These are phyloP conservation scores for Stichopus chloronotus DNA, from an alignment of 35 echinoderm and acorn worm genomes.

Conservation along the genomic window DNA sequence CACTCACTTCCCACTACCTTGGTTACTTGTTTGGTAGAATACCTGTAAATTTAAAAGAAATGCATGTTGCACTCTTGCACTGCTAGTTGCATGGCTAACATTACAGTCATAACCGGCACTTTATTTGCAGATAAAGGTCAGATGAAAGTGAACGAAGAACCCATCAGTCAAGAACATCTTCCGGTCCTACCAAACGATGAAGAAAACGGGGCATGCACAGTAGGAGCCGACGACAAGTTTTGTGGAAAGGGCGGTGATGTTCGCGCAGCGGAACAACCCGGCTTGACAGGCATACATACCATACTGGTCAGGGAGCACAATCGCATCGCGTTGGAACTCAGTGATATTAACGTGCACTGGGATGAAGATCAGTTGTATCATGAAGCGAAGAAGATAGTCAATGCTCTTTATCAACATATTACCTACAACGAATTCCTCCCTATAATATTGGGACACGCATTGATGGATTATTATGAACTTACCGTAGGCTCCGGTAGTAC, in stretches of 20 bases:
- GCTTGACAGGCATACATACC: slow-evolving; percentile 79
- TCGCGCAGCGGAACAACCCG: slow-evolving; percentile 81
- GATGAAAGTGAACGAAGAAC: slow-evolving; percentile 53
- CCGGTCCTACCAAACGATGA: slow-evolving; percentile 78
- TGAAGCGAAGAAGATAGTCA: slow-evolving; percentile 73
- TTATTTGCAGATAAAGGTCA: slow-evolving; percentile 60
- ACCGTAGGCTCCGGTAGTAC: background rate
- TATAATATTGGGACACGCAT: slow-evolving; percentile 59
- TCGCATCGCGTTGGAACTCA: slow-evolving; percentile 54
- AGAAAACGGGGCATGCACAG: slow-evolving; percentile 64
- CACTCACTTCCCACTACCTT: too few species aligned
- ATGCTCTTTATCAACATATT: slow-evolving; percentile 80
- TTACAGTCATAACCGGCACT: too few species aligned
- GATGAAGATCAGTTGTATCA: slow-evolving; percentile 73
- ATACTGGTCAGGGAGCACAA: slow-evolving; percentile 88
- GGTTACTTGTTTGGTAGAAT: too few species aligned
- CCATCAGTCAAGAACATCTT: slow-evolving; percentile 4
- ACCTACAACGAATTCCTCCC: slow-evolving; percentile 86
- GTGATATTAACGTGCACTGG: slow-evolving; percentile 74
- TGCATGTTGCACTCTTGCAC: too few species aligned
- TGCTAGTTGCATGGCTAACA: too few species aligned
- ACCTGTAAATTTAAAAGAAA: too few species aligned
- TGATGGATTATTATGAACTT: background rate
- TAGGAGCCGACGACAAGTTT: slow-evolving; percentile 25
- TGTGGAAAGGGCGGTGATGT: slow-evolving; percentile 81